Percentiles rank a stretch among this genome's conserved stretches.
Conservation (phyloP, 2,797 vertebrate species). For the Sebastes minor region DNA sequence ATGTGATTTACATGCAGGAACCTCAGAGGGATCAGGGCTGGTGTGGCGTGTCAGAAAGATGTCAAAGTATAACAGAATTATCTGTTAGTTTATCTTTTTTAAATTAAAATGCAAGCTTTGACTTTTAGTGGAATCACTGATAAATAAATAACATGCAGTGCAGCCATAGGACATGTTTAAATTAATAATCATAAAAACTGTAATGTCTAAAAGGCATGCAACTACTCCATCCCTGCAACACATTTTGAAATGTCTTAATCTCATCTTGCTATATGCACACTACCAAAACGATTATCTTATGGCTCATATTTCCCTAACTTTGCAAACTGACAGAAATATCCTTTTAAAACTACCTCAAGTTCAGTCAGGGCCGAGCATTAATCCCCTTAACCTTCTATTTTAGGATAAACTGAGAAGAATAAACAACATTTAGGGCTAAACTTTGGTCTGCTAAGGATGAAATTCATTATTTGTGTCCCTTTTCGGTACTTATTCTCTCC, state of each 20-base stretch:
- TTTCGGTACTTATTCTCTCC: background rate
- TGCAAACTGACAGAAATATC: background rate
- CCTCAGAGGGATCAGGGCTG: conserved; percentile 15
- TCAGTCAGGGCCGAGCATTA: background rate
- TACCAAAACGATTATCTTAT: background rate
- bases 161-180: background rate
- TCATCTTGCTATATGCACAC: background rate
- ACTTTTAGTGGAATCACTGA: background rate
- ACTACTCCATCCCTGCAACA: background rate
- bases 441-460: background rate
- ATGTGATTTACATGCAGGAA: conserved; percentile 13
- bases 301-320: background rate
- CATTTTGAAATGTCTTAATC: background rate
- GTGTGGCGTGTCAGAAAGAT: background rate
- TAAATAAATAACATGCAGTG: background rate
- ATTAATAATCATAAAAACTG: conserved; percentile 1
- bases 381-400: background rate
- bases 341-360: background rate
- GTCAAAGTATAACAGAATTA: background rate
- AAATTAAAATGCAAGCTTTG: background rate
- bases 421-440: background rate
- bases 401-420: background rate
- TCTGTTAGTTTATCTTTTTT: background rate
- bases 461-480: background rate
- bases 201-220: background rate